Evolutionary conservation across 2,888 invertebrate genomes (phyloP).

Genomic region (Rambutsinella grinnellia): DNA sequence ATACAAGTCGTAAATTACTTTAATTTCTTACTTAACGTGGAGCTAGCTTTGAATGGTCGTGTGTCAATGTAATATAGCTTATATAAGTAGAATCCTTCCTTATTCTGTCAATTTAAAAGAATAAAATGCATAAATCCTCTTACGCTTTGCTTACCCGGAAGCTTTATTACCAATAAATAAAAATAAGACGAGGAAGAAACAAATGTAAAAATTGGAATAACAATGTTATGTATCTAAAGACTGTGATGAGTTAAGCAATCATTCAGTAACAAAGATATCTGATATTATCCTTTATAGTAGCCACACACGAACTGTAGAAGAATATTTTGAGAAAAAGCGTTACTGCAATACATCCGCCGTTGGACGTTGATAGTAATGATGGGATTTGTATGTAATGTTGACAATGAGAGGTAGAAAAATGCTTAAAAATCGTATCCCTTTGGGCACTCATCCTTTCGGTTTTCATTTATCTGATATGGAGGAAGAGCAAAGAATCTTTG

Average conservation of each 20-base stretch:
- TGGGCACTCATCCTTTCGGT: not conserved
- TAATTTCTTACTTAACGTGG: not conserved
- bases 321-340: too few species aligned
- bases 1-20: not conserved
- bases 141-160: conserved; percentile 4
- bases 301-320: too few species aligned
- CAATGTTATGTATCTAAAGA: not conserved
- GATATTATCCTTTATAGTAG: too few species aligned
- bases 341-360: not conserved
- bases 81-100: not conserved
- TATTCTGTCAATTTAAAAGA: not conserved
- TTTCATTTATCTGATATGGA: too few species aligned
- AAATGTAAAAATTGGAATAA: not conserved
- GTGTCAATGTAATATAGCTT: not conserved
- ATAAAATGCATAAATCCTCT: not conserved
- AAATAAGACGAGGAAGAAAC: not conserved
- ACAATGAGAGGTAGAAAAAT: not conserved
- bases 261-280: too few species aligned
- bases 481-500: too few species aligned
- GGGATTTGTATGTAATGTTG: not conserved
- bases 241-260: too few species aligned
- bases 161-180: conserved; percentile 12
- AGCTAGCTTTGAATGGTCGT: not conserved
- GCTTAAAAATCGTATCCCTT: not conserved
- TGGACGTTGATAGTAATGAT: not conserved